Evolutionary conservation across 2,113 vertebrate genomes (phyloP).

Genomic region (Halichoerus grypus): DNA sequence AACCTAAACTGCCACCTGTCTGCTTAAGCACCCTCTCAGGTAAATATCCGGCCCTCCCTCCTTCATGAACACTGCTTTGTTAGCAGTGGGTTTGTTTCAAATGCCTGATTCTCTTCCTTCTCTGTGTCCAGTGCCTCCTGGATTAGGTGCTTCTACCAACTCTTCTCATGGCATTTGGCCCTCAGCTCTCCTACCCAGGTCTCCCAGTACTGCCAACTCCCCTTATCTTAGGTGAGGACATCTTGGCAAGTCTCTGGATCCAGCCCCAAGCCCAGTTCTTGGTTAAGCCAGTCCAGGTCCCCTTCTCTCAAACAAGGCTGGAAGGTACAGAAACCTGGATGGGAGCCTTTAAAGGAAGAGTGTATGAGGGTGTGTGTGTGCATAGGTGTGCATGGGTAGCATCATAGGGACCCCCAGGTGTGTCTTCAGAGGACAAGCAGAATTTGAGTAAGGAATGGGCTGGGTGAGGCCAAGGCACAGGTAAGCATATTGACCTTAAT

Average conservation of each 20-base stretch:
- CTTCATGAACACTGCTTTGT: not conserved
- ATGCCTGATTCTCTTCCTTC: not conserved
- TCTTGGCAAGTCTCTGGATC: not conserved
- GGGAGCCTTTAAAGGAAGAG: not conserved
- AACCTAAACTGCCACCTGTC: not conserved
- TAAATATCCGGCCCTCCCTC: not conserved
- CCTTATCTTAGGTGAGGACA: not conserved
- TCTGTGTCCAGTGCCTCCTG: too few relatives aligned
- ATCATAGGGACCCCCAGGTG: not conserved
- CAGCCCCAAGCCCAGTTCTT: not conserved
- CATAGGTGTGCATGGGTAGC: rapidly evolving
- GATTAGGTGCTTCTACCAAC: not conserved
- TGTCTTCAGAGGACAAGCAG: not conserved
- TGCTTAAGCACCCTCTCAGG: not conserved
- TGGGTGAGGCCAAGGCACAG: not conserved
- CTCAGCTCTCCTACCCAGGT: not conserved
- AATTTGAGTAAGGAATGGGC: not conserved
- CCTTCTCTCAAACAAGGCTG: not conserved
- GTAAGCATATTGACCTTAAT: not conserved
- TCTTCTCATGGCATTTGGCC: not conserved
- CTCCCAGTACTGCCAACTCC: not conserved
- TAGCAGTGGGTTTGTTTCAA: not conserved
- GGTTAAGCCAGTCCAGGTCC: not conserved
- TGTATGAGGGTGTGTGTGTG: too few relatives aligned
- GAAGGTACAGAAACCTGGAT: not conserved